Evolutionary conservation across 2,888 invertebrate species (phyloP), one percentile per base, ranked within the genome.

Genomic region (Pinctada fucata): DNA sequence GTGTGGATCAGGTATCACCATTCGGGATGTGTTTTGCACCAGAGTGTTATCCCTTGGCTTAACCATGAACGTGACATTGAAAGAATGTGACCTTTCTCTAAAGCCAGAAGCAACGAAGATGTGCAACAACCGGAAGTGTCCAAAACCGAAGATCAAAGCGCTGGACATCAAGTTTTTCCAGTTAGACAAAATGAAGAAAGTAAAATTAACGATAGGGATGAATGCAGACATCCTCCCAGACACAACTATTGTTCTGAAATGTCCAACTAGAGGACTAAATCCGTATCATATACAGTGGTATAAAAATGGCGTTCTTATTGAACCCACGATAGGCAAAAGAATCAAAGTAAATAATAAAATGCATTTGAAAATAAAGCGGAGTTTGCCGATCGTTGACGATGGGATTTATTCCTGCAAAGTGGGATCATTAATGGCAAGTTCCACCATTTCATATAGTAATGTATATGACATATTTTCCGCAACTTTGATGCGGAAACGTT

Each of bases 1-100:
- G 8, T 98, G 98, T 91, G 98, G 97, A 8, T 79, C 95, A 90
- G 98, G 98, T 0, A 94, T 96, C 52, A 96, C 96, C 93, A 95
- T 95, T 48, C 95, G 98, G 31, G 95, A 95, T 58, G 96, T 97
- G 73, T 95, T 96, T 89, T 98, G 98, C 78, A 92, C 94, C 72
- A 85, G 87, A 51, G 79, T 82, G 13, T 76, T 84, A 5, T 78
- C 82, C 6, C 83, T 85, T 51, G 87, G 86, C 0, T 79, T 75
- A n/a, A 65, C 81, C 3, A 81, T 85, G 1, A 86, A 85, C 72
- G 87, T 88, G 2, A 85, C 84, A 51, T 79, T 79, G 47, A 75
- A 83, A 63, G 81, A 86, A 64, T 90, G 90, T 76, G 83, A 85
- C 58, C 80, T 83, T 49, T 82, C 79, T n/a, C 79, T 83, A 2